Evolutionary conservation across 2,797 vertebrate species (phyloP).

Genomic region (Silurus aristotelis): DNA sequence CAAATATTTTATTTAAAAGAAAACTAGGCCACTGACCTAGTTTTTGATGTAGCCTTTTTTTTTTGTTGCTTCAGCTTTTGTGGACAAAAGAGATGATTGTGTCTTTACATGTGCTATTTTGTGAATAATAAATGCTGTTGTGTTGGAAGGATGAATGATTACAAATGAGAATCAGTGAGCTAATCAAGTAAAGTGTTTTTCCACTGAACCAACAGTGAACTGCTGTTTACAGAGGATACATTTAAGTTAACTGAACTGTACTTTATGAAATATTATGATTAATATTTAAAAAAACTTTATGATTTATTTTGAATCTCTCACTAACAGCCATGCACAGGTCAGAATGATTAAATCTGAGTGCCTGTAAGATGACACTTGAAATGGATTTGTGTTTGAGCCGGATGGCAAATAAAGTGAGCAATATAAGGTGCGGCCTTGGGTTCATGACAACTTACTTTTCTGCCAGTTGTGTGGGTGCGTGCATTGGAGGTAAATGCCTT

Average conservation of each 20-base stretch:
- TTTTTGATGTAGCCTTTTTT: neutral
- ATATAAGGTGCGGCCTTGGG: neutral
- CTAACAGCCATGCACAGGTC: neutral
- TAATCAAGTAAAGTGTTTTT: slow-evolving; percentile 22
- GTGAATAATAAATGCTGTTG: neutral
- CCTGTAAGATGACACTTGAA: neutral
- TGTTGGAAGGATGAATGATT: neutral
- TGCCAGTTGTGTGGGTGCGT: neutral
- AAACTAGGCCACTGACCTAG: neutral
- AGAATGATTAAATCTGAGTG: neutral
- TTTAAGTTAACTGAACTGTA: neutral
- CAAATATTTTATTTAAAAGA: neutral
- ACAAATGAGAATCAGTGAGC: slow-evolving; percentile 3
- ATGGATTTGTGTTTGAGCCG: neutral
- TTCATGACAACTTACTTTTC: neutral
- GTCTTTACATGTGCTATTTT: neutral
- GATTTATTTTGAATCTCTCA: neutral
- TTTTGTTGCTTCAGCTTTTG: neutral
- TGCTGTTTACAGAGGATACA: slow-evolving; percentile 5
- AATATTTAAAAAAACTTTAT: neutral
- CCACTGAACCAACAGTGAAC: slow-evolving; percentile 14
- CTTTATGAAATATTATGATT: slow-evolving; percentile 14
- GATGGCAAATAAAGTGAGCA: slow-evolving; percentile 11
- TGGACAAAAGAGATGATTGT: no score
- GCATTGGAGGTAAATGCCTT: neutral